Conservation (phyloP, 64 coral and sea anemone species). For the Pachyseris speciosa region DNA sequence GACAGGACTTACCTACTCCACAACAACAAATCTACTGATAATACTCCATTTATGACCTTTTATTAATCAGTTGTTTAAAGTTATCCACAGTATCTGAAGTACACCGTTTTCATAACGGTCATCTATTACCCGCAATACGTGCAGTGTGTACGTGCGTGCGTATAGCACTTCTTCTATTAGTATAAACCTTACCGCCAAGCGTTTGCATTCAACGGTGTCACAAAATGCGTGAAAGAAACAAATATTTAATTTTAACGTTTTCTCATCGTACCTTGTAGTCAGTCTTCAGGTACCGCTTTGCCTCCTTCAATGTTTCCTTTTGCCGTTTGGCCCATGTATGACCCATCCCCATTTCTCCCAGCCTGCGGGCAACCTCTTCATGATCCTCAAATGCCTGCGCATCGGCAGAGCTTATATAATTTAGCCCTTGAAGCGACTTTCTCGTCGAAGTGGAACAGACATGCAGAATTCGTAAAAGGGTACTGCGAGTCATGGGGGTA, state of each 20-base stretch:
- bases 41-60: too few species aligned
- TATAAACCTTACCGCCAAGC: neutral
- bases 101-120: too few species aligned
- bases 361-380: neutral
- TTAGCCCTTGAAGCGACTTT: conserved; percentile 70
- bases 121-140: too few species aligned
- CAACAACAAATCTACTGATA: too few species aligned
- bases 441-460: conserved; percentile 63
- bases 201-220: neutral
- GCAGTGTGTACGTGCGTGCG: too few species aligned
- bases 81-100: too few species aligned
- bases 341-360: conserved; percentile 2
- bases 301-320: conserved; percentile 1
- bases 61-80: neutral
- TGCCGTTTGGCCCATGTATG: conserved; percentile 34
- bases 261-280: neutral
- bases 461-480: conserved; percentile 50
- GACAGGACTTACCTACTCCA: too few species aligned
- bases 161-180: neutral
- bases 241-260: neutral
- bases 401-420: conserved; percentile 38
- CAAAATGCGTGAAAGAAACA: neutral
- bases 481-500: conserved; percentile 32
- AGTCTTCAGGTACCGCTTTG: conserved; percentile 18
- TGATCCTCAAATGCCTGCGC: conserved; percentile 23